Evolutionary conservation across 1,140 invertebrate genomes (phyloP), one percentile per base, ranked within the genome.

Genomic region (Acromyrmex echinatior): DNA sequence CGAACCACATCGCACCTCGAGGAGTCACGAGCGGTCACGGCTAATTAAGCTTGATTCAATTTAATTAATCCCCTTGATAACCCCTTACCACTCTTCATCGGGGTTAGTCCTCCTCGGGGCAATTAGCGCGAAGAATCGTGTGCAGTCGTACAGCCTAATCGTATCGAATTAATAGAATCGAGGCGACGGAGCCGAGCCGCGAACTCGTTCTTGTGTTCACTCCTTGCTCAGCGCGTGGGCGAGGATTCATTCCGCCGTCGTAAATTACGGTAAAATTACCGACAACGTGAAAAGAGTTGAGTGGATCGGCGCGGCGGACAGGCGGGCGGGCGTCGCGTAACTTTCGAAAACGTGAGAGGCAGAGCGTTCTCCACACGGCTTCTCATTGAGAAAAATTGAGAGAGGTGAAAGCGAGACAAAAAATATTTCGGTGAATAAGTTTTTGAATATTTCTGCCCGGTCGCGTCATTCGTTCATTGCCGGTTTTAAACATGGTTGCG

Each of bases 21-120:
- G 31, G 35, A 74, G 25, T 65, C 51, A 63, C 86, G 71, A 88
- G 82, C 85, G 85, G 73, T 87, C 87, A 87, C 91, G 91, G 87
- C 91, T 93, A 94, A 94, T 94, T 94, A 93, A 92, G 90, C 92
- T 93, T 91, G 92, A 93, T 93, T 93, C 91, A 87, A 92, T 94
- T 92, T 93, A 94, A 94, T 94, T 94, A 92, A 92, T 92, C 86
- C 86, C 74, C 88, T 79, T 18, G 56, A 51, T 74, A 74, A 88
- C 87, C 71, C 58, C 74, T 25, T 58, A 51, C 6, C n/a, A 25
- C 35, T 51, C 31, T 16, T 21, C 65, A 25, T 25, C n/a, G n/a
- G 56, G 28, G 16, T 65, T 28, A 68, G 45, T 25, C 62, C 28
- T 12, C 77, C 63, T 62, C 79, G 60, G 53, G 86, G 71, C 87